These are phyloP conservation scores for Crocuta crocuta DNA, from an alignment of 2,113 vertebrate species.

Conservation along the genomic window DNA sequence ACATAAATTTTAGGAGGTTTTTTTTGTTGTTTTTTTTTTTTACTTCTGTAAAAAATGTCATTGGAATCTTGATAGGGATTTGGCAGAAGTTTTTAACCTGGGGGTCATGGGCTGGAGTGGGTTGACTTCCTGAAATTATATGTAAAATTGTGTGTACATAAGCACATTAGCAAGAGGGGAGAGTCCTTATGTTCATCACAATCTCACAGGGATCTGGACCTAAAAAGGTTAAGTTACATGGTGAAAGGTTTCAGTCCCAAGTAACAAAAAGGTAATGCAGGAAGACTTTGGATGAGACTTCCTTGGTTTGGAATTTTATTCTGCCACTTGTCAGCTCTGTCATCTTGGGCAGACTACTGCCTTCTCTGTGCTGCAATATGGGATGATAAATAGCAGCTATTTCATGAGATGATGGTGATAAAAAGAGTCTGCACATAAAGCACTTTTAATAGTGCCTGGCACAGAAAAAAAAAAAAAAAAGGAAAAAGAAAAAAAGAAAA, in stretches of 20 bases:
- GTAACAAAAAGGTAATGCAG: background rate
- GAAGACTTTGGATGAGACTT: background rate
- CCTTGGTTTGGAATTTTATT: background rate
- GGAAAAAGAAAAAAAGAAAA: too few relatives aligned
- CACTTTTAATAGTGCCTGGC: background rate
- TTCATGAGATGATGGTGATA: background rate
- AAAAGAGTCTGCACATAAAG: background rate
- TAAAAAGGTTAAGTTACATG: background rate
- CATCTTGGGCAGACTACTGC: background rate
- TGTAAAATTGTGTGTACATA: background rate
- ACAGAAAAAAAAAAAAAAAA: background rate
- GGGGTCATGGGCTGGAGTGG: accelerated
- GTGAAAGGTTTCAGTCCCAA: background rate
- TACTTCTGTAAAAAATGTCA: background rate
- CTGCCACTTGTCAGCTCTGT: background rate
- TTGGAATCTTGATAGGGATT: background rate
- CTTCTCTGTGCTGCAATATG: background rate
- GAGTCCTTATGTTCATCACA: background rate
- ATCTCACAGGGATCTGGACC: background rate
- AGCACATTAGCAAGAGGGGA: background rate
- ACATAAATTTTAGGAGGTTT: background rate
- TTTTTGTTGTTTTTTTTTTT: background rate
- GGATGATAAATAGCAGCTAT: background rate
- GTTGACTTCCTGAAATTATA: background rate
- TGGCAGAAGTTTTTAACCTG: background rate